Conservation (phyloP, 2,113 vertebrate species). For the Rattus norvegicus region DNA sequence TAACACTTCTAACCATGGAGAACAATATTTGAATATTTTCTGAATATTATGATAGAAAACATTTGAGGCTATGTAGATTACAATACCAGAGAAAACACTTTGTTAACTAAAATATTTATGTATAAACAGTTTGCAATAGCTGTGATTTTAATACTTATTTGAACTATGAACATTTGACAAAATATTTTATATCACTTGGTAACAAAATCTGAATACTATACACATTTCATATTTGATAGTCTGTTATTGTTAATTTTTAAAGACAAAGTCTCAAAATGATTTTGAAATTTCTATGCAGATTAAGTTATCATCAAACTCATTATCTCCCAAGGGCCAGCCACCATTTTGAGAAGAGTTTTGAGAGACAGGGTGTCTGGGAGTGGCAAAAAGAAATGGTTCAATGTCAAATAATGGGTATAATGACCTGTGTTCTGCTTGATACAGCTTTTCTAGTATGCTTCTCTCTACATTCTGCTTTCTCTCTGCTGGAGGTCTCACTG, state of each 20-base stretch:
- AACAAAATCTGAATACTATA: not conserved
- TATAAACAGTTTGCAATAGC: not conserved
- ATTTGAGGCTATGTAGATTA: not conserved
- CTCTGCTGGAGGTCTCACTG: too few relatives aligned
- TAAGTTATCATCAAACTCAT: not conserved
- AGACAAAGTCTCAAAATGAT: not conserved
- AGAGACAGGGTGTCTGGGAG: too few relatives aligned
- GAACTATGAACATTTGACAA: not conserved
- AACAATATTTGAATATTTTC: constrained; percentile 43
- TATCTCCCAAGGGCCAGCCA: not conserved
- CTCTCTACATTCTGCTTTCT: too few relatives aligned
- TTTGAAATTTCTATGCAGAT: not conserved
- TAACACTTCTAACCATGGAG: constrained; percentile 48
- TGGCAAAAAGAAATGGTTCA: too few relatives aligned
- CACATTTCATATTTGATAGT: not conserved
- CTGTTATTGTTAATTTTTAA: not conserved
- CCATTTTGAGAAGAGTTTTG: too few relatives aligned
- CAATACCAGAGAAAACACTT: not conserved
- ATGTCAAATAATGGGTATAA: too few relatives aligned
- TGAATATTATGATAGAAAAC: constrained; percentile 39
- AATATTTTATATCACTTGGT: not conserved
- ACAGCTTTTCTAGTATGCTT: too few relatives aligned
- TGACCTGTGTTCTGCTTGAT: too few relatives aligned
- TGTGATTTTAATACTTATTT: not conserved
- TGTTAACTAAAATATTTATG: constrained; percentile 31